phyloP scores from a whole-genome alignment of 2,113 vertebrate genomes.

The Hemichromis elongatus region DNA sequence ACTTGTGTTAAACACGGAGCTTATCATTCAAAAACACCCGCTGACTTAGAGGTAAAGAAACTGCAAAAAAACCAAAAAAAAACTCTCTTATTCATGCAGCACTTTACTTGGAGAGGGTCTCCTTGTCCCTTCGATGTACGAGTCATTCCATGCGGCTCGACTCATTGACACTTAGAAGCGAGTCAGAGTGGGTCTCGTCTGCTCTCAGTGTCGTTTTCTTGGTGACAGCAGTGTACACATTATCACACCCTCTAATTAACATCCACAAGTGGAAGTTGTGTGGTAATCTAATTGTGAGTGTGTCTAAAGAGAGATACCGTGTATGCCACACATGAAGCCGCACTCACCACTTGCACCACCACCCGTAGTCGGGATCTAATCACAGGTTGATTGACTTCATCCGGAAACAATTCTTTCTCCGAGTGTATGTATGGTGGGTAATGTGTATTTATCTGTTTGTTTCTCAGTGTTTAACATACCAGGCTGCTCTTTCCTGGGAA shows the following conservation, averaged over 20 bases:
- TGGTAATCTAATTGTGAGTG: neutral
- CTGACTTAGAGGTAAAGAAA: neutral
- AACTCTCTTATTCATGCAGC: neutral
- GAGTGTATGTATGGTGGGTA: neutral
- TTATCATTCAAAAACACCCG: neutral
- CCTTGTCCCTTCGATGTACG: neutral
- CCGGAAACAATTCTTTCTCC: constrained; percentile 56
- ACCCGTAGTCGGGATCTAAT: constrained; percentile 7
- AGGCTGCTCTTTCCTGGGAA: constrained; percentile 25
- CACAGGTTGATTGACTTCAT: constrained; percentile 49
- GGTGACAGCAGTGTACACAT: neutral
- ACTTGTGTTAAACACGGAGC: neutral
- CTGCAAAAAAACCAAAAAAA: rapidly evolving
- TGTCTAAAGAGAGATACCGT: neutral
- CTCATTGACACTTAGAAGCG: neutral
- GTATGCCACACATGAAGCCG: neutral
- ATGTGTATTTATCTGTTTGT: constrained; percentile 33
- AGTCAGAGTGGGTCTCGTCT: constrained; percentile 9
- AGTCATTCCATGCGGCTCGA: neutral
- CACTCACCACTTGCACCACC: neutral
- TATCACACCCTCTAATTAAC: constrained; percentile 24
- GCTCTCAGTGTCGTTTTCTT: neutral
- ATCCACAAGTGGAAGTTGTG: constrained; percentile 10
- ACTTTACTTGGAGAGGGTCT: neutral
- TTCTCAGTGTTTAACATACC: constrained; percentile 43